phyloP scores from a whole-genome alignment of 2,888 invertebrate genomes.

The Ormyrus labotus region DNA sequence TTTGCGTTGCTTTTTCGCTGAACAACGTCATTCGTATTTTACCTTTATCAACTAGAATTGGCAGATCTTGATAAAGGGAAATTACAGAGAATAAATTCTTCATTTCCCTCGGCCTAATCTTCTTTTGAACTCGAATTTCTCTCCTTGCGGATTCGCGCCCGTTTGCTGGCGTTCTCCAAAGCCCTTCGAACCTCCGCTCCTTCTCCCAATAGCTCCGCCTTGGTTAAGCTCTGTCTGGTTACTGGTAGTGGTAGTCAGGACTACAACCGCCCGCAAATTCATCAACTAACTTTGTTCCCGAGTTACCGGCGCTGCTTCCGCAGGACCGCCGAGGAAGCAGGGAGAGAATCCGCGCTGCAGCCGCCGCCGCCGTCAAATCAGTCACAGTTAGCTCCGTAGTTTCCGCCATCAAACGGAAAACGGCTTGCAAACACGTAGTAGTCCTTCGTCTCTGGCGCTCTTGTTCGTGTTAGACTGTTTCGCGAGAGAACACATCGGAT shows the following conservation, averaged over 20 bases:
- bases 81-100: background rate
- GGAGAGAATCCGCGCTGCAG: conserved; percentile 51
- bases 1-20: too few species aligned
- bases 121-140: conserved; percentile 41
- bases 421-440: conserved; percentile 67
- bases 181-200: background rate
- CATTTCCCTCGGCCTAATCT: conserved; percentile 48
- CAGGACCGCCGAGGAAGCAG: conserved; percentile 65
- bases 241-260: conserved; percentile 44
- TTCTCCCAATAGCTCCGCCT: conserved; percentile 27
- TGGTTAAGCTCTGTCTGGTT: conserved; percentile 37
- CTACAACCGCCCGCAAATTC: conserved; percentile 69
- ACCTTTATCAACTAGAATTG: too few species aligned
- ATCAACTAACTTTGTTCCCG: conserved; percentile 75
- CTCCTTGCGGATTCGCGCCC: conserved; percentile 44
- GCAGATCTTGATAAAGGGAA: too few species aligned
- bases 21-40: too few species aligned
- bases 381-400: conserved; percentile 72
- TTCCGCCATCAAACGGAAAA: conserved; percentile 72
- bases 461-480: conserved; percentile 30
- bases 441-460: conserved; percentile 50
- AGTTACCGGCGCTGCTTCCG: conserved; percentile 59
- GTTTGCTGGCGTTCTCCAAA: conserved; percentile 30
- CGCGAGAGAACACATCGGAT: conserved; percentile 33
- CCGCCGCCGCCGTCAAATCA: conserved; percentile 66